Evolutionary conservation across 2,113 vertebrate species (phyloP).

Genomic region (Mirza zaza): DNA sequence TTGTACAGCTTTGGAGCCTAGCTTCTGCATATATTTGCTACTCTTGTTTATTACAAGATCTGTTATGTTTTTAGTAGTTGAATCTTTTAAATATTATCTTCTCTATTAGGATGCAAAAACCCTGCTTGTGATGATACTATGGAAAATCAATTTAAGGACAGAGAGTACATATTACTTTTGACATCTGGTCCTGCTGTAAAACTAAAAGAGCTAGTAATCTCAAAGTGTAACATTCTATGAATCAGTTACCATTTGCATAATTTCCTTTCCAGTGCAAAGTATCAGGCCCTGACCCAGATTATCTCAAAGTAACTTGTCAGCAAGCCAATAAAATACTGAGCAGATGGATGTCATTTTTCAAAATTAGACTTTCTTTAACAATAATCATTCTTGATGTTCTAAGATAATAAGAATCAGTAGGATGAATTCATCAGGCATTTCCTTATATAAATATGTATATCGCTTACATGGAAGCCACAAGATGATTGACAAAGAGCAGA

Average conservation of each 20-base stretch:
- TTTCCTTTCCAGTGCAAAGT: conserved; percentile 62
- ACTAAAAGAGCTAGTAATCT: not conserved
- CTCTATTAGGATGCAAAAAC: not conserved
- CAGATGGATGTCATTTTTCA: conserved; percentile 62
- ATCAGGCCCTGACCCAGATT: conserved; percentile 49
- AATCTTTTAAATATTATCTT: conserved; percentile 25
- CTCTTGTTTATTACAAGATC: conserved; percentile 36
- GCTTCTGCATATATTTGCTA: conserved; percentile 46
- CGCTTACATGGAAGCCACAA: conserved; percentile 24
- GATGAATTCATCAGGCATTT: conserved; percentile 55
- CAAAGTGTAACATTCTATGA: conserved; percentile 35
- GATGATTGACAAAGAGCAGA: not conserved
- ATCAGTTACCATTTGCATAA: conserved; percentile 48
- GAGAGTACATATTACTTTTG: conserved; percentile 3
- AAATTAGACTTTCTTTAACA: conserved; percentile 54
- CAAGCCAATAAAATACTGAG: conserved; percentile 33
- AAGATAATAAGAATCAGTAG: conserved; percentile 51
- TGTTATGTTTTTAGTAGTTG: not conserved
- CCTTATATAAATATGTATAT: not conserved
- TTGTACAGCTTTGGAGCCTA: conserved; percentile 45
- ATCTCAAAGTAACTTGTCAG: conserved; percentile 61
- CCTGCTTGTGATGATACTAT: not conserved
- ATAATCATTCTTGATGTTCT: conserved; percentile 44
- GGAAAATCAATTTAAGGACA: conserved; percentile 43
- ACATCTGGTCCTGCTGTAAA: conserved; percentile 31